These are phyloP conservation scores for Anguilla pacifica DNA, from an alignment of 2,797 vertebrate species.

Conservation along the genomic window DNA sequence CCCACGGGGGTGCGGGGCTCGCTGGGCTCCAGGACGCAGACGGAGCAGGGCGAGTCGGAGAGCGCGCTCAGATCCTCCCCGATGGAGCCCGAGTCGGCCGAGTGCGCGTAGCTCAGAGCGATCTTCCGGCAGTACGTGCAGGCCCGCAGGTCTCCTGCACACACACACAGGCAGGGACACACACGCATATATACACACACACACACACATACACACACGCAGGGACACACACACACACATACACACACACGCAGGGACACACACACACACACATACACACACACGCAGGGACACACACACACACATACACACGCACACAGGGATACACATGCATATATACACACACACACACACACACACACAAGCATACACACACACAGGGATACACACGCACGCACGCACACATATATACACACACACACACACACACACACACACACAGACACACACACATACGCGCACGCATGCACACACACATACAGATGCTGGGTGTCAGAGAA, in stretches of 20 bases:
- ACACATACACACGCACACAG: background rate
- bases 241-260: background rate
- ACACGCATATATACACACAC: background rate
- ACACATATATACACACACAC: background rate
- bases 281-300: background rate
- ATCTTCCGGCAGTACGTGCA: conserved; percentile 97
- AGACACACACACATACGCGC: background rate
- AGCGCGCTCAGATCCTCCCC: conserved; percentile 90
- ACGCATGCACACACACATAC: background rate
- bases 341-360: background rate
- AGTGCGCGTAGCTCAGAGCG: conserved; percentile 93
- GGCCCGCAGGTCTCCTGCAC: conserved; percentile 89
- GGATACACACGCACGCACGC: background rate
- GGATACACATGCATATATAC: background rate
- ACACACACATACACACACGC: background rate
- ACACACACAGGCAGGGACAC: background rate
- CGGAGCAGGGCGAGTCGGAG: conserved; percentile 85
- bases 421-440: background rate
- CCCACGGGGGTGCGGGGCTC: conserved; percentile 93
- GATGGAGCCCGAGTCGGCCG: conserved; percentile 88
- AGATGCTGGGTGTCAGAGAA: background rate
- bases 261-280: background rate
- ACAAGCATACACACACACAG: background rate
- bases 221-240: background rate
- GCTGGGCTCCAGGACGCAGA: conserved; percentile 84